Percentiles rank a stretch among this genome's conserved stretches.
Conservation (phyloP, 2,797 vertebrate genomes). For the Kryptolebias ocellatus region DNA sequence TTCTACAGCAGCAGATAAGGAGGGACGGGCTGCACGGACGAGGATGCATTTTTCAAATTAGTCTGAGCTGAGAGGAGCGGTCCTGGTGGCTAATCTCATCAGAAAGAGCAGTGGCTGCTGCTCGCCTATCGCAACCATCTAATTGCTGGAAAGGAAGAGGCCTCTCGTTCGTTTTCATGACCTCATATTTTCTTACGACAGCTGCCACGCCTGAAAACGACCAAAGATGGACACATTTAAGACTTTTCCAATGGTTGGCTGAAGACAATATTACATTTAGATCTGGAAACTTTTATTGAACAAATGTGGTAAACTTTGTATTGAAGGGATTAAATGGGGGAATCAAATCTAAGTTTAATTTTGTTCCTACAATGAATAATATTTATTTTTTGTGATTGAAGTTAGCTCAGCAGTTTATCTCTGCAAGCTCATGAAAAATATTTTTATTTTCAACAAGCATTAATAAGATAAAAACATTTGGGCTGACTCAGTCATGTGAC, state of each 20-base stretch:
- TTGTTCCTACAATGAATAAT: too few species aligned
- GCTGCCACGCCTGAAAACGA: not conserved
- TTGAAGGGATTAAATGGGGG: too few species aligned
- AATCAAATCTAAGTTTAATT: too few species aligned
- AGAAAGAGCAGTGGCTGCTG: constrained; percentile 61
- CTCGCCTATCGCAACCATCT: constrained; percentile 75
- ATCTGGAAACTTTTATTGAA: too few species aligned
- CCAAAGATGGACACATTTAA: not conserved
- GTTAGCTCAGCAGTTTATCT: not conserved
- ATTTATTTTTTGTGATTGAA: too few species aligned
- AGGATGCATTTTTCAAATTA: constrained; percentile 82
- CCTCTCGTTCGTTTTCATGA: constrained; percentile 73
- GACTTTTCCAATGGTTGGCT: too few species aligned
- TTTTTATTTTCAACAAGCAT: not conserved
- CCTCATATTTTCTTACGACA: constrained; percentile 69
- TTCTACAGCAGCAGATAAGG: constrained; percentile 72
- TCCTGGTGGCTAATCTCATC: constrained; percentile 81
- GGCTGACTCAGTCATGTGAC: not conserved
- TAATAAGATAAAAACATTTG: not conserved
- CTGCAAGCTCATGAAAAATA: too few species aligned
- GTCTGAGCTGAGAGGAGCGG: constrained; percentile 72
- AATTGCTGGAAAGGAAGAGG: constrained; percentile 68
- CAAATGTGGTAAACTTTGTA: too few species aligned
- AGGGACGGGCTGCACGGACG: constrained; percentile 65
- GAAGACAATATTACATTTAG: too few species aligned